Percentiles rank a stretch among this genome's conserved stretches.
These are phyloP conservation scores for Pelodiscus sinensis DNA, from an alignment of 2,113 vertebrate genomes.

Conservation along the genomic window DNA sequence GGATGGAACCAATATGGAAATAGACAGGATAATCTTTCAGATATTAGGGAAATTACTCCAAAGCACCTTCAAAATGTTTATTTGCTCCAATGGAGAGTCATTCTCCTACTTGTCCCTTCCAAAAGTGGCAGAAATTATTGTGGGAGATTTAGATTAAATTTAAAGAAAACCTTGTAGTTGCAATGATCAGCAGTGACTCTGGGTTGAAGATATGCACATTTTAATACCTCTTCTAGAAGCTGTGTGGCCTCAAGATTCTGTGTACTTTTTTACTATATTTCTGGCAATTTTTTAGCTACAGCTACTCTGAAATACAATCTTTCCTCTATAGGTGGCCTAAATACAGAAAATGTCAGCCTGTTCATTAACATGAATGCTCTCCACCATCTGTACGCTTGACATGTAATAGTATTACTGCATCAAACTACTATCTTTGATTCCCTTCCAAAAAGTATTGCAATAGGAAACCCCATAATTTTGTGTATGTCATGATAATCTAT, in stretches of 20 bases:
- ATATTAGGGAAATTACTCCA: slow-evolving; percentile 23
- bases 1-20: slow-evolving; percentile 54
- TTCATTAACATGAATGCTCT: neutral
- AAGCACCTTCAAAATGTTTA: slow-evolving; percentile 8
- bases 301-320: neutral
- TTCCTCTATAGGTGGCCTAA: neutral
- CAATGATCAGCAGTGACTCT: neutral
- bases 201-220: neutral
- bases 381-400: neutral
- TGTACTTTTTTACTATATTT: neutral
- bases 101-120: neutral
- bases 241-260: neutral
- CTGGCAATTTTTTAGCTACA: neutral
- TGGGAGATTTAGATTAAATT: neutral
- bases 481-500: neutral
- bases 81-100: neutral
- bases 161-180: neutral
- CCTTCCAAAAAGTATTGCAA: neutral
- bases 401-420: neutral
- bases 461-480: neutral
- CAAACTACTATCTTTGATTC: neutral
- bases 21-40: slow-evolving; percentile 44
- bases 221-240: neutral
- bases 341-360: neutral
- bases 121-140: neutral